phyloP scores from a whole-genome alignment of 2,797 vertebrate species.

The Myotis vivesi region DNA sequence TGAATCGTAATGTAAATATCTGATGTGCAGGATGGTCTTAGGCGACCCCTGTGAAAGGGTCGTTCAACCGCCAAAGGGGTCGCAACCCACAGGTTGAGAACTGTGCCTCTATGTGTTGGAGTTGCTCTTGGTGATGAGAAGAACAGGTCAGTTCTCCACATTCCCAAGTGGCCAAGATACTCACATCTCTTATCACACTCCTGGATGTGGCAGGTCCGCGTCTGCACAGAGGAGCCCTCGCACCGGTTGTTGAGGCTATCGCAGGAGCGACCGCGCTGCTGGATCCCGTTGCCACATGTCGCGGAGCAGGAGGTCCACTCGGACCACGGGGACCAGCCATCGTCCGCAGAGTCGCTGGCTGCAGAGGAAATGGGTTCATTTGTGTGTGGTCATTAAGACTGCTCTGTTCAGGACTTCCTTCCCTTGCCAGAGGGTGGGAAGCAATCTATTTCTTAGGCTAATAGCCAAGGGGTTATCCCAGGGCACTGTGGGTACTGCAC shows the following conservation, averaged over 20 bases:
- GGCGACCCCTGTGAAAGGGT: too few species aligned
- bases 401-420: not conserved
- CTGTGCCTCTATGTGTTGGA: not conserved
- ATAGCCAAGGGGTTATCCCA: not conserved
- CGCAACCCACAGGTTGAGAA: too few species aligned
- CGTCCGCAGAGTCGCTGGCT: slow-evolving; percentile 91
- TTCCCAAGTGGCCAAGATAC: slow-evolving; percentile 67
- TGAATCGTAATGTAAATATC: too few species aligned
- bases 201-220: slow-evolving; percentile 95
- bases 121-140: not conserved
- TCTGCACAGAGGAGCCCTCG: slow-evolving; percentile 98
- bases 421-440: not conserved
- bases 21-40: too few species aligned
- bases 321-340: slow-evolving; percentile 99
- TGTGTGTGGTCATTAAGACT: not conserved
- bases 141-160: not conserved
- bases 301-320: slow-evolving; percentile 98
- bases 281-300: slow-evolving; percentile 95
- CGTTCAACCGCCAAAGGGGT: too few species aligned
- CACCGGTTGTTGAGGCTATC: slow-evolving; percentile 98
- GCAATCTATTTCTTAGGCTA: not conserved
- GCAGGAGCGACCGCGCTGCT: slow-evolving; percentile 98
- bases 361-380: slow-evolving; percentile 16
- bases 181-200: slow-evolving; percentile 99
- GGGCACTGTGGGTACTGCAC: not conserved